phyloP scores from a whole-genome alignment of 2,113 vertebrate species.

The Cyanistes caeruleus region DNA sequence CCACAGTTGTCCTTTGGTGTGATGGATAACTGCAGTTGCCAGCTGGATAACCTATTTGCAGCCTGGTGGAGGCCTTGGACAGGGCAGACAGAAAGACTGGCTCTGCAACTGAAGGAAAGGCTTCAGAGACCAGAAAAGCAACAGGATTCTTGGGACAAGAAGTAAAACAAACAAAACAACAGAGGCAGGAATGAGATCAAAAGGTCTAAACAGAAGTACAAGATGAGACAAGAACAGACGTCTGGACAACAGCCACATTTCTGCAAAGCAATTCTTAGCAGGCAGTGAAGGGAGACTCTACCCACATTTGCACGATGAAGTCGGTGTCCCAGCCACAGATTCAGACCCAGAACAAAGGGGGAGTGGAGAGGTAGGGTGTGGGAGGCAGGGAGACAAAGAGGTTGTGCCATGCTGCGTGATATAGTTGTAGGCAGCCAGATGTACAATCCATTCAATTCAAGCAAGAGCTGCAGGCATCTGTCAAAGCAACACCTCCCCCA shows the following conservation, averaged over 20 bases:
- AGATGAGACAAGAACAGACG: conserved; percentile 47
- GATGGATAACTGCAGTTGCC: background rate
- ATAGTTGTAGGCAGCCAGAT: conserved; percentile 45
- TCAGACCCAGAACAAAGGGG: background rate
- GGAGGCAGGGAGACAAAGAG: conserved; percentile 25
- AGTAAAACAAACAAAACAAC: conserved; percentile 52
- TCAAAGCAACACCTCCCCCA: conserved; percentile 26
- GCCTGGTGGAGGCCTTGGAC: background rate
- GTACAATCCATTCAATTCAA: conserved; percentile 12
- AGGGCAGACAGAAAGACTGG: background rate
- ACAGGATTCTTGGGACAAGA: conserved; percentile 24
- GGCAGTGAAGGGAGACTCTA: background rate
- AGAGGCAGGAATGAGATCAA: conserved; percentile 54
- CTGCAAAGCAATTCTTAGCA: conserved; percentile 17
- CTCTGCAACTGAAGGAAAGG: background rate
- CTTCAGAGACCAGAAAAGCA: conserved; percentile 10
- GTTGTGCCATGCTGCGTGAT: background rate
- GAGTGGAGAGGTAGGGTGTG: background rate
- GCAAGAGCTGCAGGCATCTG: conserved; percentile 38
- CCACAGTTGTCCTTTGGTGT: background rate
- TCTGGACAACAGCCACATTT: conserved; percentile 51
- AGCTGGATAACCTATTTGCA: background rate
- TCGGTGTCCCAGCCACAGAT: conserved; percentile 1
- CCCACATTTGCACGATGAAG: background rate
- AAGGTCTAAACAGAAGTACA: conserved; percentile 49